phyloP scores from a whole-genome alignment of 2,888 invertebrate genomes.

The Gari tellinella region DNA sequence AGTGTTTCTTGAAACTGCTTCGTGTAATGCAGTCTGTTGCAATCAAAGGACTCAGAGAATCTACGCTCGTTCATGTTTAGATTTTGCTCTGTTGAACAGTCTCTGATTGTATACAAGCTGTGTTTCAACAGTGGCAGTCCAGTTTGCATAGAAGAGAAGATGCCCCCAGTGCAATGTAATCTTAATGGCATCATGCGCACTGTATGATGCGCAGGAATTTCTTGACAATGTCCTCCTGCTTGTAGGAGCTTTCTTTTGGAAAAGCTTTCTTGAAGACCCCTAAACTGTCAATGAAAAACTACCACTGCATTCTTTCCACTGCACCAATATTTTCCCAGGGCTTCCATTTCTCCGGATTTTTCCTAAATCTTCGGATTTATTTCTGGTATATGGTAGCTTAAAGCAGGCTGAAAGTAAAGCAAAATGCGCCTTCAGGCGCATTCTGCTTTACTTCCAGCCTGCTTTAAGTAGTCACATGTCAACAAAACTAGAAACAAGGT shows the following conservation, averaged over 20 bases:
- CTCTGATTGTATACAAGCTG: conserved; percentile 12
- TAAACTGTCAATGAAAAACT: conserved; percentile 28
- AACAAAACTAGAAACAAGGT: too few relatives aligned
- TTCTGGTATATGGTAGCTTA: too few relatives aligned
- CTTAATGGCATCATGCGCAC: conserved; percentile 38
- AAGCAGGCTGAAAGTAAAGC: too few relatives aligned
- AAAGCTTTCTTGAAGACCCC: conserved; percentile 19
- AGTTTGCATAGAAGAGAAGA: too few relatives aligned
- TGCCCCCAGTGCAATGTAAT: background rate
- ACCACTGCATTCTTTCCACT: conserved; percentile 1
- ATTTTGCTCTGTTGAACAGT: conserved; percentile 20
- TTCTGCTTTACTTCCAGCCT: too few relatives aligned
- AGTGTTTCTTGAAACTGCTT: conserved; percentile 33
- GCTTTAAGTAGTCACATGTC: too few relatives aligned
- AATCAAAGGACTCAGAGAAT: conserved; percentile 18
- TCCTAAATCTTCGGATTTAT: too few relatives aligned
- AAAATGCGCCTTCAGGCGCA: too few relatives aligned
- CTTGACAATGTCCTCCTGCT: conserved; percentile 33
- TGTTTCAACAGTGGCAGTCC: background rate
- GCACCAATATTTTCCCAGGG: too few relatives aligned
- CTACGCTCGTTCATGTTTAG: conserved; percentile 24
- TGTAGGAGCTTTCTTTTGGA: conserved; percentile 20
- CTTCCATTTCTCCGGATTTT: too few relatives aligned
- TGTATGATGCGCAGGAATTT: background rate
- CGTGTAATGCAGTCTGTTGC: conserved; percentile 27